phyloP scores from a whole-genome alignment of 2,888 invertebrate genomes.

The Phengaris arion region DNA sequence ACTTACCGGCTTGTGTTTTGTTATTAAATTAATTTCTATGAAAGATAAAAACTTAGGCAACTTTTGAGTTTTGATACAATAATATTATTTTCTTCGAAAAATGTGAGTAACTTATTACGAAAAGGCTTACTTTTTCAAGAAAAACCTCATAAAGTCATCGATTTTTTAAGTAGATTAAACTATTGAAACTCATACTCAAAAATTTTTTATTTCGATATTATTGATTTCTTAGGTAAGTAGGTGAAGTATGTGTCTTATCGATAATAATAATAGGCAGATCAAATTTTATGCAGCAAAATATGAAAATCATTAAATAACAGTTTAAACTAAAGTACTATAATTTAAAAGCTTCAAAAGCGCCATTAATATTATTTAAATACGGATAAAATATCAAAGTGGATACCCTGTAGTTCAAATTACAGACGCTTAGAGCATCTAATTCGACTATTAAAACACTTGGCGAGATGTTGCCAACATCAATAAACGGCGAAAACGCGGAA shows the following conservation, averaged over 20 bases:
- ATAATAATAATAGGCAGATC: neutral
- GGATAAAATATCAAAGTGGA: conserved; percentile 32
- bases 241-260: too few species aligned
- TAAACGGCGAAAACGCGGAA: conserved; percentile 74
- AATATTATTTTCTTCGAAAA: too few species aligned
- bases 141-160: too few species aligned
- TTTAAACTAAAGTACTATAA: neutral
- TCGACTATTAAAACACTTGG: conserved; percentile 70
- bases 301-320: neutral
- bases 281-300: neutral
- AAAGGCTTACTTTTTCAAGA: too few species aligned
- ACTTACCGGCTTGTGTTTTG: neutral
- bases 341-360: neutral
- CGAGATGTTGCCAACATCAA: conserved; percentile 72
- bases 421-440: conserved; percentile 67
- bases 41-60: neutral
- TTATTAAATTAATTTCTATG: conserved; percentile 1
- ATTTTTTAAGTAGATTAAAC: too few species aligned
- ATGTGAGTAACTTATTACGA: too few species aligned
- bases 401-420: conserved; percentile 40
- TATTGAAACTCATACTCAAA: too few species aligned
- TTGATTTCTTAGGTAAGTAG: too few species aligned
- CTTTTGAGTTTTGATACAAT: neutral
- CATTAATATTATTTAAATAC: conserved; percentile 4
- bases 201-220: too few species aligned